A percentile compares a stretch with the other conserved stretches of the same genome.
phyloP scores from a whole-genome alignment of 1,140 invertebrate genomes.

The Subanguina moxae region DNA sequence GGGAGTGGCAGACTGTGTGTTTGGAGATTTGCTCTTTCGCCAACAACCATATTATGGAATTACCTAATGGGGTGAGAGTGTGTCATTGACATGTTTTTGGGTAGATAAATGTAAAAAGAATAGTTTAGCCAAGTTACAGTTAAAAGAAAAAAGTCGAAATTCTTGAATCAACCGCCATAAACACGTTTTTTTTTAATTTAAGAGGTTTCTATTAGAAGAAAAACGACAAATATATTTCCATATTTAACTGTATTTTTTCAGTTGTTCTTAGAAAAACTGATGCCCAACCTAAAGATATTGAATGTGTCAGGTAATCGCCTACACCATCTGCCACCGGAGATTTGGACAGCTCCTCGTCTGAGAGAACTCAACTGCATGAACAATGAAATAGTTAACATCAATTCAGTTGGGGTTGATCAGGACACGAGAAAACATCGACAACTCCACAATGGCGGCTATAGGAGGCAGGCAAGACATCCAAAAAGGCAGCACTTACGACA shows the following conservation, averaged over 20 bases:
- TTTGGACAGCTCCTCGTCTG: conserved; percentile 84
- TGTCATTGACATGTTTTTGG: no score
- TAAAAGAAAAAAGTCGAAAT: no score
- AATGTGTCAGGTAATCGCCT: conserved; percentile 91
- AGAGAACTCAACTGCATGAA: conserved; percentile 84
- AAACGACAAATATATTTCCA: no score
- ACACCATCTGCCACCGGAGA: conserved; percentile 73
- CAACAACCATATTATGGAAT: conserved; percentile 38
- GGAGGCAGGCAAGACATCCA: background rate
- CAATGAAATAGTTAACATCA: conserved; percentile 73
- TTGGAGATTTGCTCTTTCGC: conserved; percentile 77
- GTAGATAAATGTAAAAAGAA: no score
- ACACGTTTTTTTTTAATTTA: no score
- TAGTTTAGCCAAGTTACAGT: no score
- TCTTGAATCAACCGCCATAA: conserved; percentile 81
- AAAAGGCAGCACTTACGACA: background rate
- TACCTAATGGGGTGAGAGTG: conserved; percentile 30
- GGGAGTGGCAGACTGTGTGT: conserved; percentile 63
- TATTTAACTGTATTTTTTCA: conserved; percentile 61
- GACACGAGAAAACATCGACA: background rate
- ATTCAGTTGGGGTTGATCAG: background rate
- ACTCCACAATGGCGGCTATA: no score
- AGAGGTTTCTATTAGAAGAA: no score
- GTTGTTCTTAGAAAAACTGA: conserved; percentile 71
- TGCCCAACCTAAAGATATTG: conserved; percentile 75